Conservation (phyloP, 2,888 invertebrate genomes). For the Pachymerium ferrugineum region DNA sequence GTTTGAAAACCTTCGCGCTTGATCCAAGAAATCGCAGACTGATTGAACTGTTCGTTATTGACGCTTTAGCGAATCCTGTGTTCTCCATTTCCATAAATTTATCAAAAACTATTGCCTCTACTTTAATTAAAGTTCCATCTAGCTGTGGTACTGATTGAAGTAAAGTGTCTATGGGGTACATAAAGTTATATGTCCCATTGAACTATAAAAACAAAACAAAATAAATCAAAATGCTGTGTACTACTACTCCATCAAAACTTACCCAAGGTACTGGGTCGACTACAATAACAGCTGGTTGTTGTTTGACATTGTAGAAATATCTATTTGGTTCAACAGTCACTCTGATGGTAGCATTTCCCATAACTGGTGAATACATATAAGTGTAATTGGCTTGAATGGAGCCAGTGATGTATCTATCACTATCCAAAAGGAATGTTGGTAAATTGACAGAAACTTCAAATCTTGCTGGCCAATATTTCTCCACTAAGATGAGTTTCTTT, state of each 20-base stretch:
- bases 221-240: too few species aligned
- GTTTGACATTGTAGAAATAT: conserved; percentile 33
- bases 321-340: conserved; percentile 40
- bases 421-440: conserved; percentile 44
- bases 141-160: conserved; percentile 31
- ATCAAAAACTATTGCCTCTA: conserved; percentile 35
- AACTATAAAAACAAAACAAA: conserved; percentile 37
- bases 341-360: conserved; percentile 46
- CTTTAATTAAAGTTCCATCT: conserved; percentile 32
- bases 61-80: conserved; percentile 33
- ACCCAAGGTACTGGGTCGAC: conserved; percentile 35
- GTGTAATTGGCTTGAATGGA: conserved; percentile 42
- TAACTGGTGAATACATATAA: conserved; percentile 31
- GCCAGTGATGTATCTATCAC: conserved; percentile 43
- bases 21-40: conserved; percentile 34
- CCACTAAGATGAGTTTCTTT: conserved; percentile 38
- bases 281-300: background rate
- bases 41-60: conserved; percentile 32
- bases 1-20: conserved; percentile 34
- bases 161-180: conserved; percentile 36
- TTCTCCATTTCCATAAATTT: conserved; percentile 33
- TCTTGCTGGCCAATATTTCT: conserved; percentile 39
- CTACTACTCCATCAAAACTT: background rate
- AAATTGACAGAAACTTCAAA: conserved; percentile 45
- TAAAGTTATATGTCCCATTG: conserved; percentile 38